phyloP scores from a whole-genome alignment of 2,797 vertebrate genomes.

The Heliangelus exortis region DNA sequence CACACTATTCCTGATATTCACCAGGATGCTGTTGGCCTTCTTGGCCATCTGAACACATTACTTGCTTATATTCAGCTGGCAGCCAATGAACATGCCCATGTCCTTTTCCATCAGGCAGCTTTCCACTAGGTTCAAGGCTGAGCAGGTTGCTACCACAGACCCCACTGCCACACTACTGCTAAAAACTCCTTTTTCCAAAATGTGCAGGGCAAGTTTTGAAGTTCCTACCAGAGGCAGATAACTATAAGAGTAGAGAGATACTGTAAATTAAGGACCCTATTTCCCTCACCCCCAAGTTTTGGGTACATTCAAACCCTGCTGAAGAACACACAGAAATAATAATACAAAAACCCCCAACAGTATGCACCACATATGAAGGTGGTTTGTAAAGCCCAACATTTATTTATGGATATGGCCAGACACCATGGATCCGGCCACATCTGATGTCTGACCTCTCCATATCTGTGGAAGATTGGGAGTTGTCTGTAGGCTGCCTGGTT shows the following conservation, averaged over 20 bases:
- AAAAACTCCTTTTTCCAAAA: neutral
- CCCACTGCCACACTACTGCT: rapidly evolving
- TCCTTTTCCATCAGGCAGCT: neutral
- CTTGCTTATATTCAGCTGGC: neutral
- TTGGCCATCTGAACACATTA: neutral
- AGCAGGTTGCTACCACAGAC: neutral
- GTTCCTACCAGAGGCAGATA: neutral
- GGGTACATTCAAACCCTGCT: neutral
- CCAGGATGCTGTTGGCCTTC: neutral
- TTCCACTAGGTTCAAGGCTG: neutral
- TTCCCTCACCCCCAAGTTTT: neutral
- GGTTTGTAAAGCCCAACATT: neutral
- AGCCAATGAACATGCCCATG: no score
- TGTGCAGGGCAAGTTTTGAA: neutral
- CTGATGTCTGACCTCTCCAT: neutral
- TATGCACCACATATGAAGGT: neutral
- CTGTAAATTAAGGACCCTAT: neutral
- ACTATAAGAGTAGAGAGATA: neutral
- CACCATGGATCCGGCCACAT: neutral
- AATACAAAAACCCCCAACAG: rapidly evolving
- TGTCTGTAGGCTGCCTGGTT: neutral
- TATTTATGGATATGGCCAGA: neutral
- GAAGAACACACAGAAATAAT: neutral
- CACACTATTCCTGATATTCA: neutral
- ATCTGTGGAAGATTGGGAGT: neutral